phyloP scores from a whole-genome alignment of 2,797 vertebrate species.

The Prunella strophiata region DNA sequence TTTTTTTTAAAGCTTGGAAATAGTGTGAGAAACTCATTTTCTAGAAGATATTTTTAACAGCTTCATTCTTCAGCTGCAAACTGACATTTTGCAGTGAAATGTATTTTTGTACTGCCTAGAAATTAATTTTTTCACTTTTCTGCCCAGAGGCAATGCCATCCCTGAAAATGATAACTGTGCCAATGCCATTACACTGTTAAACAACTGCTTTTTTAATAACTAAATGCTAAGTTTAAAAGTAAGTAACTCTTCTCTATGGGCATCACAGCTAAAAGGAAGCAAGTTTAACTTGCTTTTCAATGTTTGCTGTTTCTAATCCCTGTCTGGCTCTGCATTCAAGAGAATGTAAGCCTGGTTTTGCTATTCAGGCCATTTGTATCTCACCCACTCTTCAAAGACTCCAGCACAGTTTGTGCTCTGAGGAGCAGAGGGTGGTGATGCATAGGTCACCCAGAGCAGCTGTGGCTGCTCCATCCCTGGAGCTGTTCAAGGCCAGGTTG shows the following conservation, averaged over 20 bases:
- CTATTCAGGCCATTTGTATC: neutral
- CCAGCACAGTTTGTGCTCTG: neutral
- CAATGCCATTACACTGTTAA: neutral
- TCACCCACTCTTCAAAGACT: neutral
- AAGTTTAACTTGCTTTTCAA: neutral
- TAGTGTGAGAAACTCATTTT: slow-evolving; percentile 1
- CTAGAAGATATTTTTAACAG: slow-evolving; percentile 11
- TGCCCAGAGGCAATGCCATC: neutral
- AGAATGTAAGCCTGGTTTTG: neutral
- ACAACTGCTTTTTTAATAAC: neutral
- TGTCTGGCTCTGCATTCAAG: neutral
- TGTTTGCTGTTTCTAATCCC: neutral
- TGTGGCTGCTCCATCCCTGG: neutral
- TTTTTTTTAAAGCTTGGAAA: neutral
- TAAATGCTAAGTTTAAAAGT: neutral
- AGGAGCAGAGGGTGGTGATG: neutral
- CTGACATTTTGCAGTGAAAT: slow-evolving; percentile 15
- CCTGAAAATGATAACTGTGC: neutral
- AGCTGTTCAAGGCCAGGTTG: neutral
- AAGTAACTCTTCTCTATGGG: neutral
- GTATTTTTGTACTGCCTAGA: slow-evolving; percentile 11
- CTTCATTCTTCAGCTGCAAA: neutral
- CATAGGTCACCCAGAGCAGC: neutral
- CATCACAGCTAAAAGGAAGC: neutral
- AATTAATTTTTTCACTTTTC: slow-evolving; percentile 28